Evolutionary conservation across 2,113 vertebrate genomes (phyloP), one percentile per base, ranked within the genome.

Genomic region (Notechis scutatus): DNA sequence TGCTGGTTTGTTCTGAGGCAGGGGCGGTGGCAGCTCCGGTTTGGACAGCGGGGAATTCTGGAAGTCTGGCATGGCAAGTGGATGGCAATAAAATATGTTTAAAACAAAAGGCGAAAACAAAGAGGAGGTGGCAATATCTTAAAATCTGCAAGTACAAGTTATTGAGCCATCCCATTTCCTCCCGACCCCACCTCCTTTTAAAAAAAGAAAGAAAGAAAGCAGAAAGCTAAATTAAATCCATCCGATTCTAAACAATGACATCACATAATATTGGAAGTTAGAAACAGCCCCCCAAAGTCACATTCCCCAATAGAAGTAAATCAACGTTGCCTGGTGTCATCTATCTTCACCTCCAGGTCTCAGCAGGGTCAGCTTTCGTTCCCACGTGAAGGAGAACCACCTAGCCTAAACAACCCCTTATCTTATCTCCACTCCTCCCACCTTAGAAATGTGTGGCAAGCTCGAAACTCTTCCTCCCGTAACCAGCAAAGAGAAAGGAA

Each of bases 61-160:
- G 6, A 98, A 97, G 92, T 99, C 98, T 0, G 98, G 97, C 55
- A 98, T 91, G 3, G 98, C n/a, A n/a, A 97, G 94, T 97, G 99
- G 57, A 97, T 99, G 99, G 97, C 42, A 96, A 98, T n/a, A 1
- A 29, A 97, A 92, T 1, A 47, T 6, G 74, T 81, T 39, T 6
- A 6, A 34, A 34, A 8, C 47, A 47, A 15, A 26, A 50, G 47
- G 47, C 47, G 1, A 50, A 59, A n/a, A 59, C 7, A 8, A 8
- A 24, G 34, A 39, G 34, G n/a, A 18, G 26, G 4, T 0, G 1
- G 34, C 34, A 39, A 8, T 20, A 18, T 81, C 39, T 81, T 21
- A 81, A 81, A 81, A 81, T 3, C 69, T 3, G 15, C 69, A 34
- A n/a, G 4, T n/a, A 34, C n/a, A 34, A 5, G 5, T 74, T 74